These are phyloP conservation scores for Gallinago solitaria DNA, from an alignment of 2,797 vertebrate species.

Conservation along the genomic window DNA sequence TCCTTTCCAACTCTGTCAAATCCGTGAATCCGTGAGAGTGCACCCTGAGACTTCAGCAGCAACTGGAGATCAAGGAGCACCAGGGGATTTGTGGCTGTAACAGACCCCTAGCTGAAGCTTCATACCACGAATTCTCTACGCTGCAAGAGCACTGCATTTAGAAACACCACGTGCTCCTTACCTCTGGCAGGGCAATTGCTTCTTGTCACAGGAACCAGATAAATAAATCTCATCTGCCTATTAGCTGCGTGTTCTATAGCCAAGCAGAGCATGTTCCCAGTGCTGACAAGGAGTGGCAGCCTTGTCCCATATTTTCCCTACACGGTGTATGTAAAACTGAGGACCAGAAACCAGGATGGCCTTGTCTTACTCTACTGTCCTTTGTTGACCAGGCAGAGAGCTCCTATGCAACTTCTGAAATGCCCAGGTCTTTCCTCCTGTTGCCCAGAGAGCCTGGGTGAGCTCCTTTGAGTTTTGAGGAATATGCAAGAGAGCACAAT, in stretches of 20 bases:
- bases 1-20: too few relatives aligned
- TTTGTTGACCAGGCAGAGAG: background rate
- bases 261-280: background rate
- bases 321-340: background rate
- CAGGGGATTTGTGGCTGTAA: background rate
- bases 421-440: background rate
- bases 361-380: background rate
- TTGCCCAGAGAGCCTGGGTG: background rate
- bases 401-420: background rate
- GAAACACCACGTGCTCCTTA: accelerated
- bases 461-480: background rate
- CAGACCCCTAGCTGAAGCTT: background rate
- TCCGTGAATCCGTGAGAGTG: background rate
- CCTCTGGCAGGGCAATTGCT: background rate
- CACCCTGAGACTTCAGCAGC: background rate
- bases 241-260: background rate
- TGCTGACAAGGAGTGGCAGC: conserved; percentile 23
- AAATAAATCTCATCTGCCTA: background rate
- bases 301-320: background rate
- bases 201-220: background rate
- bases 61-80: background rate
- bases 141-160: background rate
- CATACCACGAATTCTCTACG: background rate
- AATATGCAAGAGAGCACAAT: background rate
- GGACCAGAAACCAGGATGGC: background rate